Conservation (phyloP, 2,888 invertebrate genomes). For the Elysia crispata region DNA sequence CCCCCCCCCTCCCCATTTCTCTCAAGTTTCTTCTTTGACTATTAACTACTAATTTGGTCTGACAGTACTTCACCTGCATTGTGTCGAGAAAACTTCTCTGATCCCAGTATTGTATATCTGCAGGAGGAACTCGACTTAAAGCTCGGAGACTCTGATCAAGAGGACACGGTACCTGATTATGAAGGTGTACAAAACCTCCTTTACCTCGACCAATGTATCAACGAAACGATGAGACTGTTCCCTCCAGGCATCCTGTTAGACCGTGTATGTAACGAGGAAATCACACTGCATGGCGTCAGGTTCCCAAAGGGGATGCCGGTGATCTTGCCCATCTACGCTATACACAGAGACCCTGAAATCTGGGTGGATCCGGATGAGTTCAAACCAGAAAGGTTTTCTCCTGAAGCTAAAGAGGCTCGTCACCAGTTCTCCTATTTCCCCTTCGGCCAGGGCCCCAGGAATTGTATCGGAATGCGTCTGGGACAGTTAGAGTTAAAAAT, state of each 20-base stretch:
- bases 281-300: conserved; percentile 49
- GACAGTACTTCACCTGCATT: neutral
- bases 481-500: conserved; percentile 32
- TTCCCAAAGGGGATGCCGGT: conserved; percentile 53
- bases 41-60: no score
- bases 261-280: conserved; percentile 44
- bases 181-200: conserved; percentile 52
- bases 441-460: conserved; percentile 39
- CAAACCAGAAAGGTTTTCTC: conserved; percentile 52
- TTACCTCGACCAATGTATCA: conserved; percentile 59
- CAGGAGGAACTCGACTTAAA: conserved; percentile 52
- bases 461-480: conserved; percentile 42
- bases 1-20: no score
- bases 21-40: no score
- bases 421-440: conserved; percentile 33
- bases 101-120: neutral
- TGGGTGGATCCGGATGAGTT: conserved; percentile 54
- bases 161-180: conserved; percentile 44
- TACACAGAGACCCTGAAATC: conserved; percentile 51
- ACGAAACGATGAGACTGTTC: conserved; percentile 55
- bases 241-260: conserved; percentile 50
- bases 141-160: conserved; percentile 41
- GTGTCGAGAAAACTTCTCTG: no score
- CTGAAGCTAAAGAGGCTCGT: conserved; percentile 13
- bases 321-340: conserved; percentile 50